Evolutionary conservation across 2,113 vertebrate species (phyloP), one percentile per base, ranked within the genome.

Genomic region (Stegastes partitus): DNA sequence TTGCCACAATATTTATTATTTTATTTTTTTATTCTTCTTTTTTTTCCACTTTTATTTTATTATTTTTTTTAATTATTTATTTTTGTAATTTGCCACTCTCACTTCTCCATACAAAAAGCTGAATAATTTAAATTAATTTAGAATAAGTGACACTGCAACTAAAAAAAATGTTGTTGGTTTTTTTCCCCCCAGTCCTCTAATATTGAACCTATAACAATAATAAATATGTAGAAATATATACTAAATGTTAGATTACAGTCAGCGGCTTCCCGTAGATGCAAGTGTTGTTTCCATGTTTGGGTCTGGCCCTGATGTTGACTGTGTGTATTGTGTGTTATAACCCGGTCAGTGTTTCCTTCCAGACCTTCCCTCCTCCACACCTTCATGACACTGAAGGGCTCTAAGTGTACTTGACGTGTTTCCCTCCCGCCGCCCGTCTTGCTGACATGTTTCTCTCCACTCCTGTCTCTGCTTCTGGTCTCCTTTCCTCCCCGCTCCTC

Each of bases 401-500:
- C 39, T 21, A 5, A 93, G 87, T 96, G 94, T 93, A 93, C 56
- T 63, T 54, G 14, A 51, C 12, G 7, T 16, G 7, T 89, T 93
- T 93, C 93, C 91, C 87, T 95, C 93, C 68, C 65, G 55, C 19
- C 50, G 45, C 63, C 56, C 25, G 6, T 57, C 76, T 37, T 9
- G 37, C 80, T 73, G 28, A 76, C 84, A 42, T 95, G 87, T 93
- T 90, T 92, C 88, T 92, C 82, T 94, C 37, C 31, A 34, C 31
- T 67, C 8, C 70, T 76, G 18, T 79, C 37, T 63, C 71, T 26
- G 12, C 31, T 31, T 28, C 26, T 28, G 3, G 3, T 69, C 82
- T 81, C 16, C n/a, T 22, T 42, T 34, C 19, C 73, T 34, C 62
- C 31, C 59, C 51, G 22, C 44, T 45, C 22, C 28, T 44, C 54